Conservation (phyloP, 1,140 invertebrate genomes). For the Archivesica marissinica region DNA sequence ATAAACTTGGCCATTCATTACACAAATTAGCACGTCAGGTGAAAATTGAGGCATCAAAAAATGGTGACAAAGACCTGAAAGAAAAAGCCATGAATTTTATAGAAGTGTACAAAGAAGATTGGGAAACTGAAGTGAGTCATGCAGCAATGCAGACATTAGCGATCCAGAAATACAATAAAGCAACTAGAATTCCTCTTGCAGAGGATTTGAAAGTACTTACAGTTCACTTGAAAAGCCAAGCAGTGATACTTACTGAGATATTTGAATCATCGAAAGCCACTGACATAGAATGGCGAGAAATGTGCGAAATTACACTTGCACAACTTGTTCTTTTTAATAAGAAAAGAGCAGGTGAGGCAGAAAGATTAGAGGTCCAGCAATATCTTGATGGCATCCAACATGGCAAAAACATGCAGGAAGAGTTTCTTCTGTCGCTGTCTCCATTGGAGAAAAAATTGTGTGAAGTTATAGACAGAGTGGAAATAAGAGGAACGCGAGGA, state of each 20-base stretch:
- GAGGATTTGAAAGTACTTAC: constrained; percentile 18
- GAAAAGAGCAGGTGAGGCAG: constrained; percentile 20
- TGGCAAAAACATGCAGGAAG: constrained; percentile 6
- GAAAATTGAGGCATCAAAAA: not conserved
- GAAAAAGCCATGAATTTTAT: constrained; percentile 1
- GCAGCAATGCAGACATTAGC: not conserved
- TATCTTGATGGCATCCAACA: constrained; percentile 13
- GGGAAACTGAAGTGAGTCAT: constrained; percentile 14
- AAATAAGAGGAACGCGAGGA: constrained; percentile 53
- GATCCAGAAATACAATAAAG: constrained; percentile 22
- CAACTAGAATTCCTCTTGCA: constrained; percentile 4
- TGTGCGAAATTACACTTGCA: constrained; percentile 4
- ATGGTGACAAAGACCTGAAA: not conserved
- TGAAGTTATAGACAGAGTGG: constrained; percentile 42
- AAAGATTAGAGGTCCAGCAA: constrained; percentile 17
- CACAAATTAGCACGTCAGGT: not conserved
- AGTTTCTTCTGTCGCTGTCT: constrained; percentile 11
- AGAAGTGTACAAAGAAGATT: not conserved
- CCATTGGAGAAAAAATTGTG: constrained; percentile 39
- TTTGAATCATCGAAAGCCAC: not conserved
- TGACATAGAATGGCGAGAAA: constrained; percentile 1
- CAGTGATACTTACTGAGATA: not conserved
- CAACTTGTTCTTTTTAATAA: constrained; percentile 33
- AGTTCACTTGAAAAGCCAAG: not conserved
- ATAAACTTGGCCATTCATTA: constrained; percentile 4